Base-by-base conservation (phyloP, 2,113 vertebrate species). In the Pseudonaja textilis region DNA sequence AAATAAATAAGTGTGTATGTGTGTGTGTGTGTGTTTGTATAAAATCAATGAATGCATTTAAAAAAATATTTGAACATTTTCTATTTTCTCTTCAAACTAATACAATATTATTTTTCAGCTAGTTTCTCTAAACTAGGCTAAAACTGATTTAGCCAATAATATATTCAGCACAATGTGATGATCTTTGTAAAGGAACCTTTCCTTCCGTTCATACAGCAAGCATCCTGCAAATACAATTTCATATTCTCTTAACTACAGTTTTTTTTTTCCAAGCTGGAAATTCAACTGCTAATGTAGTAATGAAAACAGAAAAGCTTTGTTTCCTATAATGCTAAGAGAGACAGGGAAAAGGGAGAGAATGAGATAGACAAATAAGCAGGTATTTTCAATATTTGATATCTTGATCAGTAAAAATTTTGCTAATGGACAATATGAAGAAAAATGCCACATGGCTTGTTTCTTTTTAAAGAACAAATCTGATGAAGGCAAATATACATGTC, bases 151-250 rank as follows among this genome's bases (percentile, higher is more conserved):
- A 95, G 93, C 87, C 50, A 89, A 87, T 57, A 93, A 89, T 93
- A 42, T 20, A 95, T 88, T 56, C 2, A 92, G 89, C 94, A 97
- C 95, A 97, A 97, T 96, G 96, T 93, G 59, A 42, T 87, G 93
- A 93, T 93, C 94, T 97, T 93, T 92, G 94, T 34, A 96, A 98
- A 93, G 97, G 94, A 93, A 92, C 93, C 97, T 97, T 98, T 98
- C 97, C 98, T 98, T 98, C 98, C 98, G 98, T 96, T 95, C 85
- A 97, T 97, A 95, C 93, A 96, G 94, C 97, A 96, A 97, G 97
- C 96, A 97, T 97, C 96, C 96, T 97, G 97, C 95, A 96, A 97
- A 96, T 94, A 89, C 42, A 95, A 93, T 92, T 97, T 97, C 96
- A 94, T 57, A 56, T 55, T 96, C 93, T 93, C 74, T 56, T 86